These are phyloP conservation scores for Pangasius macronema DNA, from an alignment of 2,797 vertebrate genomes.

Conservation along the genomic window DNA sequence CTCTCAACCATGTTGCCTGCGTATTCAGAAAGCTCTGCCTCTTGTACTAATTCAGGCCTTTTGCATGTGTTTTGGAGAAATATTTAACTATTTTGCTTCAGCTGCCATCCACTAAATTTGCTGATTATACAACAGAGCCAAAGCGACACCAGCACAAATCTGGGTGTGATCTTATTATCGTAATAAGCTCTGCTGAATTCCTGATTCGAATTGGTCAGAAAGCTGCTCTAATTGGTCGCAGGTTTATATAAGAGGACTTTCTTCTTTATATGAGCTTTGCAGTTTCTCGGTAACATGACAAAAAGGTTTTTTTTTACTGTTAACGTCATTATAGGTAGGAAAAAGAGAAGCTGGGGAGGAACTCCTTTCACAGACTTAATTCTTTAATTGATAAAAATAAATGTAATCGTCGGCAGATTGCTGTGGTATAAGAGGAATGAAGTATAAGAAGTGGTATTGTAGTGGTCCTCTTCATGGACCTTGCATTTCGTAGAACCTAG, in stretches of 20 bases:
- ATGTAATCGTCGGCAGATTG: background rate
- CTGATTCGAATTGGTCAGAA: background rate
- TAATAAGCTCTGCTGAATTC: background rate
- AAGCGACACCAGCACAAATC: background rate
- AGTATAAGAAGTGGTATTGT: background rate
- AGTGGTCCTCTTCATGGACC: background rate
- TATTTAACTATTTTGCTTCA: background rate
- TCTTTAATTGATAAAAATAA: too few species aligned
- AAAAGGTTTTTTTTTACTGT: background rate
- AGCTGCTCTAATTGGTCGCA: background rate
- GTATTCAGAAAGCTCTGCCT: background rate
- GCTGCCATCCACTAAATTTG: background rate
- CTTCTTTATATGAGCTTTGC: background rate
- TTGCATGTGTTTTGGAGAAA: background rate
- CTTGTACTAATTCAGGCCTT: background rate
- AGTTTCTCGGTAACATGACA: background rate
- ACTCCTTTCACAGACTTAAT: background rate
- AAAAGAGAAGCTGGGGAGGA: background rate
- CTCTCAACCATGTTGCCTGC: background rate
- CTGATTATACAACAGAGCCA: background rate
- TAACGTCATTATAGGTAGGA: background rate
- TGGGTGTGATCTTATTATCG: background rate
- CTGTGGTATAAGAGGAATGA: background rate
- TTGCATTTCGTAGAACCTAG: background rate
- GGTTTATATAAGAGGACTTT: background rate